Percentiles rank a stretch among this genome's conserved stretches.
These are phyloP conservation scores for Bombus ignitus DNA, from an alignment of 1,140 invertebrate species.

Conservation along the genomic window DNA sequence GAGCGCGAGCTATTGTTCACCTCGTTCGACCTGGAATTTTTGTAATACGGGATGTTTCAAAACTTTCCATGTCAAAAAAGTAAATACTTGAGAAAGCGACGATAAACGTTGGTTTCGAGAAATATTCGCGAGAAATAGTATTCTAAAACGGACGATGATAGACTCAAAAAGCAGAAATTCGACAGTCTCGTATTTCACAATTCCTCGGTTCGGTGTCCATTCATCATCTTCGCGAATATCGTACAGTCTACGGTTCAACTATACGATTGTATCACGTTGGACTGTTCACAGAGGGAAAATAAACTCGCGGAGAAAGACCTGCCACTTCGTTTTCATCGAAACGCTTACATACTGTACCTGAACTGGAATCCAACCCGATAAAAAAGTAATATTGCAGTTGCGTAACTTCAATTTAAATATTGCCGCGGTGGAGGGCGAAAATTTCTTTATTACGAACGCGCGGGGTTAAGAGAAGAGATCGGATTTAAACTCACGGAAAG, in stretches of 20 bases:
- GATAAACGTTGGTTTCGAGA: neutral
- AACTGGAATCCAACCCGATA: neutral
- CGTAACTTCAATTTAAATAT: conserved; percentile 15
- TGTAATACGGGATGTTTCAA: neutral
- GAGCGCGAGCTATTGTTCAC: neutral
- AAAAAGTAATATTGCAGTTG: conserved; percentile 8
- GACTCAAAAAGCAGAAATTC: no score
- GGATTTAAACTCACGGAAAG: conserved; percentile 21
- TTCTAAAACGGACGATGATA: no score
- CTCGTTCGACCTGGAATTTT: neutral
- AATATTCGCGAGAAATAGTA: neutral
- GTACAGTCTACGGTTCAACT: no score
- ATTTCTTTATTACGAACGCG: conserved; percentile 17
- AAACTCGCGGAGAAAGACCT: neutral
- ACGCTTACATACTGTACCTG: no score
- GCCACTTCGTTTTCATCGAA: neutral
- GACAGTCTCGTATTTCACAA: no score
- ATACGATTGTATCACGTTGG: no score
- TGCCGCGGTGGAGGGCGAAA: neutral
- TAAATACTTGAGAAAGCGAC: neutral
- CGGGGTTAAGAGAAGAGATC: neutral
- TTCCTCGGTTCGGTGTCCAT: no score
- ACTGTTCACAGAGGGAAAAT: neutral
- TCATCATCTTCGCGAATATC: no score
- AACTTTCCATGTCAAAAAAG: neutral